phyloP scores from a whole-genome alignment of 2,888 invertebrate genomes.

The Dynastes hyllus region DNA sequence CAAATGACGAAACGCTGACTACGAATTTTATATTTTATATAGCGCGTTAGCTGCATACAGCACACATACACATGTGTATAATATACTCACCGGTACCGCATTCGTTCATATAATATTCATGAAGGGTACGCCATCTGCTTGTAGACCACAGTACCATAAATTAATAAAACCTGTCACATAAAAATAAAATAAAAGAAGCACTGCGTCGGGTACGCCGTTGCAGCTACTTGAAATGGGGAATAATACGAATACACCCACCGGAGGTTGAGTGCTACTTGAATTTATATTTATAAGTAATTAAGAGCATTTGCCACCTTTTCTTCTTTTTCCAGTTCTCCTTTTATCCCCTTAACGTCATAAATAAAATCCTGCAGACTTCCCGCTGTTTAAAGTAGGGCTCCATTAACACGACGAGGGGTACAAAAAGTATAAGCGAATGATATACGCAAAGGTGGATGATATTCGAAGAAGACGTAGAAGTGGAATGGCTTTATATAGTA shows the following conservation, averaged over 20 bases:
- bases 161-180: slow-evolving; percentile 37
- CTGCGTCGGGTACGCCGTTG: background rate
- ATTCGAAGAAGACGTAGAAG: slow-evolving; percentile 27
- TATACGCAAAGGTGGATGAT: background rate
- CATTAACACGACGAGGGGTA: slow-evolving; percentile 2
- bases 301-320: background rate
- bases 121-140: slow-evolving; percentile 27
- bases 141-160: slow-evolving; percentile 13
- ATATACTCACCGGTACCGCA: background rate
- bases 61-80: slow-evolving; percentile 2
- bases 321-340: no score
- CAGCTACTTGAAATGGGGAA: background rate
- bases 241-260: background rate
- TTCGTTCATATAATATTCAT: slow-evolving; percentile 29
- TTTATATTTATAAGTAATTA: slow-evolving; percentile 36
- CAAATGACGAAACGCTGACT: slow-evolving; percentile 10
- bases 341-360: background rate
- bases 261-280: slow-evolving; percentile 2
- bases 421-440: slow-evolving; percentile 9
- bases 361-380: slow-evolving; percentile 12
- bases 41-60: background rate
- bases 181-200: slow-evolving; percentile 35
- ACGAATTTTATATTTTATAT: slow-evolving; percentile 8
- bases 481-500: slow-evolving; percentile 36
- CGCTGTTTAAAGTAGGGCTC: background rate